phyloP scores from a whole-genome alignment of 2,113 vertebrate species.

The Paradoxurus hermaphroditus region DNA sequence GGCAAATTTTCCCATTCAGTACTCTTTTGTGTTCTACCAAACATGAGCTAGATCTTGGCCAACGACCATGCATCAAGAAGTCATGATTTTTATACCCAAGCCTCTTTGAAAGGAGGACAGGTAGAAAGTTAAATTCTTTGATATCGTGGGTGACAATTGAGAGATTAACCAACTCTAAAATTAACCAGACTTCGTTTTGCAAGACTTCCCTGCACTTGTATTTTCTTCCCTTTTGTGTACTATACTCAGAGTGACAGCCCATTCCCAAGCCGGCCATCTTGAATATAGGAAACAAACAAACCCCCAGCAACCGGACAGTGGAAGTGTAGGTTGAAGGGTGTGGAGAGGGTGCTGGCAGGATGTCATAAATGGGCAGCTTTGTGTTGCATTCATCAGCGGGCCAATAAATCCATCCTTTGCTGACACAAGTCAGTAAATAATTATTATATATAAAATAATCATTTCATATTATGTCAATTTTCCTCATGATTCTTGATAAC shows the following conservation, averaged over 20 bases:
- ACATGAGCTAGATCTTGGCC: neutral
- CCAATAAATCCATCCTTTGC: accelerated
- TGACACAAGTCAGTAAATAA: too few relatives aligned
- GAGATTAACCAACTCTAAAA: neutral
- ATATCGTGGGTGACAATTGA: neutral
- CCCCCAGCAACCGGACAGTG: neutral
- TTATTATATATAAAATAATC: neutral
- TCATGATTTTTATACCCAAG: neutral
- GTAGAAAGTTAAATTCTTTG: neutral
- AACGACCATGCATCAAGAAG: neutral
- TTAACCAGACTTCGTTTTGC: neutral
- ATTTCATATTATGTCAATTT: neutral
- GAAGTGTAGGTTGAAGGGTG: neutral
- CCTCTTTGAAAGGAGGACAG: neutral
- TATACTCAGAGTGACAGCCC: neutral
- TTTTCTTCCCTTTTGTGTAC: neutral
- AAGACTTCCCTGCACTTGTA: accelerated
- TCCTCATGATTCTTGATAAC: neutral
- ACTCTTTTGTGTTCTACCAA: neutral
- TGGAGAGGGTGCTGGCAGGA: neutral
- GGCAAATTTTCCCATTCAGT: neutral
- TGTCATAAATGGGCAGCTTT: accelerated
- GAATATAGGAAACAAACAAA: neutral
- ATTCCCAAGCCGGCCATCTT: neutral
- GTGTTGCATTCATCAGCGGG: accelerated